Conservation (phyloP, 2,113 vertebrate species). For the Rana temporaria region DNA sequence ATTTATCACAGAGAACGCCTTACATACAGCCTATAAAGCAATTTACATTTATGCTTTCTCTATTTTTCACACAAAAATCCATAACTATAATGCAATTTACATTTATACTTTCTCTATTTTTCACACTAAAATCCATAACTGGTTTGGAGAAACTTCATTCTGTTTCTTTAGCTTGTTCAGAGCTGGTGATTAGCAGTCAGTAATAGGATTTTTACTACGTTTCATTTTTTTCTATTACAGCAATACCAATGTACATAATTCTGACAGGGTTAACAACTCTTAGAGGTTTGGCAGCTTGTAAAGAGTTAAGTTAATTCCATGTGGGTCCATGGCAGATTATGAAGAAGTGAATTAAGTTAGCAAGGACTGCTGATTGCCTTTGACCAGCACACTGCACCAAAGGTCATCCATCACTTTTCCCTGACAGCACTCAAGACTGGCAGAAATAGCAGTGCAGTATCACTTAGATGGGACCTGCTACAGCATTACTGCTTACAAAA, state of each 20-base stretch:
- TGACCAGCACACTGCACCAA: slow-evolving; percentile 39
- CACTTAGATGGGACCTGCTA: slow-evolving; percentile 30
- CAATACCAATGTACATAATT: slow-evolving; percentile 10
- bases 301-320: slow-evolving; percentile 52
- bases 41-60: too few species aligned
- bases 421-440: slow-evolving; percentile 7
- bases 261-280: slow-evolving; percentile 25
- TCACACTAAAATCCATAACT: too few species aligned
- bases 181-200: too few species aligned
- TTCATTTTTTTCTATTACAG: too few species aligned
- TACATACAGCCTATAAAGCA: too few species aligned
- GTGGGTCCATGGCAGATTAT: slow-evolving; percentile 50
- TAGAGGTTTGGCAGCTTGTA: slow-evolving; percentile 26
- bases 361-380: slow-evolving; percentile 54
- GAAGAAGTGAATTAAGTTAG: slow-evolving; percentile 50
- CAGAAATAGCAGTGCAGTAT: slow-evolving; percentile 22
- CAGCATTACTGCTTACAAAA: slow-evolving; percentile 45
- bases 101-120: too few species aligned
- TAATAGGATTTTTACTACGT: too few species aligned
- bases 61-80: too few species aligned
- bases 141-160: too few species aligned
- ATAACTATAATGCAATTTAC: too few species aligned
- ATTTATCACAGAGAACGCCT: too few species aligned
- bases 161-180: too few species aligned
- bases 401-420: slow-evolving; percentile 30